Evolutionary conservation across 2,113 vertebrate species (phyloP), one percentile per base, ranked within the genome.

Genomic region (Tinamus guttatus): DNA sequence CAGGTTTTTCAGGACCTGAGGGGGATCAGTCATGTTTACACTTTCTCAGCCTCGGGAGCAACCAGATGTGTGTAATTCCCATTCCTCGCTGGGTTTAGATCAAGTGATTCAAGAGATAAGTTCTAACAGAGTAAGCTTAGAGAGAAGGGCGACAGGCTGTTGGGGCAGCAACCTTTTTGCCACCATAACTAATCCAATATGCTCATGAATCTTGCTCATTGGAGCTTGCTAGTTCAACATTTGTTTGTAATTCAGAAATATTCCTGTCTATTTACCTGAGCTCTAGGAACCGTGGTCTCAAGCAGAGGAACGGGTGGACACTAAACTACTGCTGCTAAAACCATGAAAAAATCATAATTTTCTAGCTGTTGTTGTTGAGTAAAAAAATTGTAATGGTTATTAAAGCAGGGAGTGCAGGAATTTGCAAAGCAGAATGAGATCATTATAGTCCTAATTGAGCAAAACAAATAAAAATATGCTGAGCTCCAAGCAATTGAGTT

Each of bases 381-480:
- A 15, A 89, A 92, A 70, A 94, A 80, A 8, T 0, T 34, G 7
- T 88, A 60, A 68, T 43, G 36, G 20, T 71, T 93, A 63, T 78
- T 92, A 73, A 93, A 84, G 76, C 74, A 81, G 43, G 27, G n/a
- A 96, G 41, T 34, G 78, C 88, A 5, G 9, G 88, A 86, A 84
- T 75, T 62, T 89, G 69, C 62, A 84, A 92, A 90, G 69, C 82
- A 86, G 76, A 95, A 88, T 62, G 92, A 90, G 82, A 36, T 92
- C 69, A 49, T 96, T 94, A 84, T 78, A 88, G 69, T 81, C 21
- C 82, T 94, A 94, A 92, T 86, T 94, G 87, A 92, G 90, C 93
- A 96, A 88, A 96, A 85, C 87, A 94, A 96, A 96, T 88, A 95
- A 93, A 94, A 96, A 90, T 83, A 93, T 75, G 76, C 56, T 93